Conservation (phyloP, 2,797 vertebrate genomes). For the Picus viridis region DNA sequence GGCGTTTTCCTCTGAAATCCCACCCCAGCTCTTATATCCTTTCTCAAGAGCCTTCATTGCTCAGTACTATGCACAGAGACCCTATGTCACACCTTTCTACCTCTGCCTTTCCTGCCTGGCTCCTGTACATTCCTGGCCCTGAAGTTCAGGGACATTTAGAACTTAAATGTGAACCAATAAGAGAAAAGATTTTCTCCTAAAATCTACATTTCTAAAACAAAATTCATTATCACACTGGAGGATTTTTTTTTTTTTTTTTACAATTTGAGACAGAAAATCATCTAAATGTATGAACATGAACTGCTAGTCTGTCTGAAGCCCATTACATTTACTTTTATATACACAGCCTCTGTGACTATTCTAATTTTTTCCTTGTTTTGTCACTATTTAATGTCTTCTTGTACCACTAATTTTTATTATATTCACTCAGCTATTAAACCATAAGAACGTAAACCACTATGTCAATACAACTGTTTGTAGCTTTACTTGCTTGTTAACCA, state of each 20-base stretch:
- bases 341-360: neutral
- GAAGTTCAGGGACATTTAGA: neutral
- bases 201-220: neutral
- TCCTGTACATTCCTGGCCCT: neutral
- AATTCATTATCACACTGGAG: neutral
- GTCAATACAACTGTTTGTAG: neutral
- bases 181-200: neutral
- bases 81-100: neutral
- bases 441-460: neutral
- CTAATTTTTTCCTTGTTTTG: neutral
- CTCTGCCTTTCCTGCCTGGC: neutral
- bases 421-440: neutral
- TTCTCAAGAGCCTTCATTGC: neutral
- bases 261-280: neutral
- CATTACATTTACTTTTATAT: neutral
- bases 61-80: neutral
- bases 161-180: neutral
- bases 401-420: neutral
- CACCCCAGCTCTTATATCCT: neutral
- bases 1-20: neutral
- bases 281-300: neutral
- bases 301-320: neutral
- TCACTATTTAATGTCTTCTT: neutral
- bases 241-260: neutral
- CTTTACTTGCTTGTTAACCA: neutral